These are phyloP conservation scores for Pristionchus entomophagus DNA, from an alignment of 2,888 invertebrate species.

Conservation along the genomic window DNA sequence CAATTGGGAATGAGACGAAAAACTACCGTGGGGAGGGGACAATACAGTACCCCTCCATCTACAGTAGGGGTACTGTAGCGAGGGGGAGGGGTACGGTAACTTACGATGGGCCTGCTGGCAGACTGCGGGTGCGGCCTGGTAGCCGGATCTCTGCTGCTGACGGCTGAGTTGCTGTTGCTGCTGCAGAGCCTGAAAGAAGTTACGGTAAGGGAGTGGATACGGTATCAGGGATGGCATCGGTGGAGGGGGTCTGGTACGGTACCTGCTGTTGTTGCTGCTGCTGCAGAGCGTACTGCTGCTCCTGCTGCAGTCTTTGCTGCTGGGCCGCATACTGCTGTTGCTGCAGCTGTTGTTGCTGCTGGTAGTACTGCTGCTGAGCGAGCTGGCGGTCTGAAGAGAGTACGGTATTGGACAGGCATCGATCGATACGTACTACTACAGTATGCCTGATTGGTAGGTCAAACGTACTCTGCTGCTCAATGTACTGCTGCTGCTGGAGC, in stretches of 20 bases:
- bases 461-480: constrained; percentile 33
- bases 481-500: constrained; percentile 27
- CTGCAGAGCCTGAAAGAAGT: neutral
- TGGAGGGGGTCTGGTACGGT: neutral
- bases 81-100: constrained; percentile 2
- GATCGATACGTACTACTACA: too few species aligned
- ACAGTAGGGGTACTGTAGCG: constrained; percentile 12
- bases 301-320: constrained; percentile 30
- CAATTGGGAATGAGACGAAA: too few species aligned
- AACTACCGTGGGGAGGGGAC: too few species aligned
- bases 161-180: neutral
- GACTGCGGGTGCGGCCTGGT: neutral
- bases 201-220: neutral
- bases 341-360: constrained; percentile 9
- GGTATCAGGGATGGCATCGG: too few species aligned
- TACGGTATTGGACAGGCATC: too few species aligned
- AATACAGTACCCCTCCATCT: too few species aligned
- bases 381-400: constrained; percentile 31
- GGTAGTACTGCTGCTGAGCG: too few species aligned
- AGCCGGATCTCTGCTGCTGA: constrained; percentile 29
- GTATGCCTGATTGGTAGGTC: too few species aligned
- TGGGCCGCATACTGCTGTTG: constrained; percentile 11
- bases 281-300: constrained; percentile 11
- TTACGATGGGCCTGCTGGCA: neutral
- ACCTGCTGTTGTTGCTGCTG: too few species aligned